Percentiles rank a stretch among this genome's conserved stretches.
Conservation (phyloP, 2,888 invertebrate genomes). For the Schrankia costaestrigalis region DNA sequence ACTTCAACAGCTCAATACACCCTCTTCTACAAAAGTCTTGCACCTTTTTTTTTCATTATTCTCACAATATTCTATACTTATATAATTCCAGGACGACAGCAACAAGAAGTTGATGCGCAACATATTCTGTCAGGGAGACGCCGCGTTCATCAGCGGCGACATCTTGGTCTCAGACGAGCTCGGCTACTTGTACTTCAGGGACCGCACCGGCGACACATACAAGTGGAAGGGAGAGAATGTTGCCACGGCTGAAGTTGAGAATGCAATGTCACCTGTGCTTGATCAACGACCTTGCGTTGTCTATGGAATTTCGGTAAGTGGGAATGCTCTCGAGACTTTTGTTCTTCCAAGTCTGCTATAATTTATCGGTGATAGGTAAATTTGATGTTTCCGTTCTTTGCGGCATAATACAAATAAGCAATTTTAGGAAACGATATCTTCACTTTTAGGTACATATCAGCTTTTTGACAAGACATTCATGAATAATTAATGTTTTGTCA, state of each 20-base stretch:
- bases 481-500: too few species aligned
- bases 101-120: slow-evolving; percentile 91
- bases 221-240: slow-evolving; percentile 99
- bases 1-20: too few species aligned
- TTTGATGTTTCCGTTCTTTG: too few species aligned
- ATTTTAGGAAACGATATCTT: too few species aligned
- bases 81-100: slow-evolving; percentile 82
- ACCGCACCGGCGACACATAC: slow-evolving; percentile 92
- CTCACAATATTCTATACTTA: background rate
- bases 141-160: slow-evolving; percentile 95
- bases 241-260: slow-evolving; percentile 97
- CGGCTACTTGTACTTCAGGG: slow-evolving; percentile 96
- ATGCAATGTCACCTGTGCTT: slow-evolving; percentile 88
- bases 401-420: too few species aligned
- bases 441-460: too few species aligned
- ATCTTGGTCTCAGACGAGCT: slow-evolving; percentile 93
- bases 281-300: slow-evolving; percentile 90
- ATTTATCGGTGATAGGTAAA: background rate
- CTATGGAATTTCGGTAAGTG: slow-evolving; percentile 92
- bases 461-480: too few species aligned
- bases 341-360: background rate
- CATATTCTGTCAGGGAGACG: slow-evolving; percentile 92
- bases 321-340: too few species aligned
- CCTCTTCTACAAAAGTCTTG: too few species aligned
- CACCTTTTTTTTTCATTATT: too few species aligned